Base-by-base conservation (phyloP, 2,888 invertebrate genomes). In the Macroteleia sp. region DNA sequence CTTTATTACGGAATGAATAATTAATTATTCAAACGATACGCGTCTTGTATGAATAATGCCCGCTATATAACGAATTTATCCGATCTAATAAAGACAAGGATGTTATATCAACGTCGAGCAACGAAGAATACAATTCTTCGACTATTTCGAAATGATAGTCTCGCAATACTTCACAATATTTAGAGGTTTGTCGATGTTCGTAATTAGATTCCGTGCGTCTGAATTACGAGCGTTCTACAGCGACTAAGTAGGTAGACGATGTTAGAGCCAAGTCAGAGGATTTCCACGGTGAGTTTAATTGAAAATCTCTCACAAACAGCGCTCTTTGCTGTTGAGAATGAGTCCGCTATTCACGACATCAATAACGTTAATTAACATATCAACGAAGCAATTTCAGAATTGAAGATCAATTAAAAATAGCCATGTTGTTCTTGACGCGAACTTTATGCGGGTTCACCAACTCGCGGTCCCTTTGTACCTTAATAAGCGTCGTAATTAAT, bases 341-440 rank as follows among this genome's bases (percentile, higher is more conserved):
- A 48, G 48, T 59, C 64, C 30, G 48, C 32, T 42, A 54, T 36
- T 44, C 57, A 44, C 67, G 61, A 64, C 82, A 81, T 83, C 82
- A 82, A 86, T 85, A 85, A 84, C 80, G 69, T 85, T 85, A 85
- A 86, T 86, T 86, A 86, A 85, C 85, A 83, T 84, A 84, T 85
- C 83, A 85, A 82, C 46, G 41, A 46, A 62, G 61, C 48, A 48
- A 30, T 48, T 61, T 36, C 25, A 48, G 39, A 54, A 67, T 67
- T 59, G 39, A 67, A 67, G 59, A 59, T 67, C 66, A 52, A 54
- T 74, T 74, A 66, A 41, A 67, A 74, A 67, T 50, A 50, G 30
- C 28, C 64, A 54, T 12, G 46, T 25, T 64, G 48, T 22, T 57
- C 42, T 62, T 52, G 62, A 41, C 56, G 25, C 44, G 34, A 44